Conservation (phyloP, 2,797 vertebrate genomes). For the Acanthopagrus latus region DNA sequence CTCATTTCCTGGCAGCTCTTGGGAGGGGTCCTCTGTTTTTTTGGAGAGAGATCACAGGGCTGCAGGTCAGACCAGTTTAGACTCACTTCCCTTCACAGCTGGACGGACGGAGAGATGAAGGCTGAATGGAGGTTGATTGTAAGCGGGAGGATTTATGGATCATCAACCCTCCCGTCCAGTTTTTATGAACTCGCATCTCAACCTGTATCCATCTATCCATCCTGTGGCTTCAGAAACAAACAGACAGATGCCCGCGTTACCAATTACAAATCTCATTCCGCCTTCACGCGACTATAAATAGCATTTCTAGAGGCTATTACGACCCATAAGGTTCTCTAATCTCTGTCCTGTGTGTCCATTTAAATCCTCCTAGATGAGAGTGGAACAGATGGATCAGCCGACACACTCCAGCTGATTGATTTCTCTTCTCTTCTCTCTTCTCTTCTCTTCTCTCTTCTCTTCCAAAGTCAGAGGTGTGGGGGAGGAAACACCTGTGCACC, state of each 20-base stretch:
- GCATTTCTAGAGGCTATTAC: conserved; percentile 18
- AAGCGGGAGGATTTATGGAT: background rate
- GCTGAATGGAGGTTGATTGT: background rate
- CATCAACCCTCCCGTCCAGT: background rate
- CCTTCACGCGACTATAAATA: conserved; percentile 32
- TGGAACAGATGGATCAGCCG: conserved; percentile 65
- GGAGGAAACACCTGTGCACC: too few relatives aligned
- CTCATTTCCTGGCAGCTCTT: conserved; percentile 49
- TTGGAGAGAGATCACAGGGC: conserved; percentile 56
- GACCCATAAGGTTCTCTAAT: conserved; percentile 53
- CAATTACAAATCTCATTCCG: conserved; percentile 9
- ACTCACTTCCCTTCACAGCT: conserved; percentile 59
- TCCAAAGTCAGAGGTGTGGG: too few relatives aligned
- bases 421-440: conserved; percentile 9
- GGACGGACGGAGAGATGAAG: conserved; percentile 36
- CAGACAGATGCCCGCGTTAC: conserved; percentile 1
- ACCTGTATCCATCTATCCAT: too few relatives aligned
- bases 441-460: too few relatives aligned
- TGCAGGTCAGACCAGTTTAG: conserved; percentile 47
- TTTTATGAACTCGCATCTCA: background rate
- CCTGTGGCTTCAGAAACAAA: background rate
- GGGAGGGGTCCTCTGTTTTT: conserved; percentile 14
- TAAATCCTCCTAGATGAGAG: conserved; percentile 73
- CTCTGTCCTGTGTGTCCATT: conserved; percentile 55
- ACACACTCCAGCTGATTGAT: conserved; percentile 29